These are phyloP conservation scores for Cephus pygmeus DNA, from an alignment of 2,888 invertebrate species.

Conservation along the genomic window DNA sequence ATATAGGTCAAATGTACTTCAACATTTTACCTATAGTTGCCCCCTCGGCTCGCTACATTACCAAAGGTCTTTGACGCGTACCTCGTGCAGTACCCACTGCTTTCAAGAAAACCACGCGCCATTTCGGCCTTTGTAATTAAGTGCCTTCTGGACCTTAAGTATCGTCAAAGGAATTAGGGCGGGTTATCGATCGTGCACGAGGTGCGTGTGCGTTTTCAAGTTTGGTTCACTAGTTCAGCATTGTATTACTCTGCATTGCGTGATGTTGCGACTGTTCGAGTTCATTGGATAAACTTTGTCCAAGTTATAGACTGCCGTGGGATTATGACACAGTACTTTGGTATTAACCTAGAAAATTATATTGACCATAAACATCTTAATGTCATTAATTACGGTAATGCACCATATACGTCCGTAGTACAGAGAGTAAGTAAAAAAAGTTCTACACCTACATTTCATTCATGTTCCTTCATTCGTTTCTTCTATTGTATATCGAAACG, in stretches of 20 bases:
- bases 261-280: not conserved
- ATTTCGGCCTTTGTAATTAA: not conserved
- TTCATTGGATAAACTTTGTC: not conserved
- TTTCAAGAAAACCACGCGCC: not conserved
- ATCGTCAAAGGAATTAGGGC: not conserved
- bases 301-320: not conserved
- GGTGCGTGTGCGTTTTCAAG: not conserved
- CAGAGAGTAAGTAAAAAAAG: not conserved
- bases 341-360: not conserved
- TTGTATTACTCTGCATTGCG: not conserved
- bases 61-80: not conserved
- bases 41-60: not conserved
- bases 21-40: not conserved
- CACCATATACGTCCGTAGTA: not conserved
- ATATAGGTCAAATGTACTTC: not conserved
- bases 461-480: not conserved
- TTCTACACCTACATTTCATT: not conserved
- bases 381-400: not conserved
- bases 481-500: not conserved
- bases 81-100: not conserved
- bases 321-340: not conserved
- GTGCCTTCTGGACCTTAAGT: not conserved
- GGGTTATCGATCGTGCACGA: not conserved
- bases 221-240: not conserved
- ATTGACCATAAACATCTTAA: not conserved